Percentiles rank a stretch among this genome's conserved stretches.
Evolutionary conservation across 2,888 invertebrate species (phyloP).

Genomic region (Timandra comae): DNA sequence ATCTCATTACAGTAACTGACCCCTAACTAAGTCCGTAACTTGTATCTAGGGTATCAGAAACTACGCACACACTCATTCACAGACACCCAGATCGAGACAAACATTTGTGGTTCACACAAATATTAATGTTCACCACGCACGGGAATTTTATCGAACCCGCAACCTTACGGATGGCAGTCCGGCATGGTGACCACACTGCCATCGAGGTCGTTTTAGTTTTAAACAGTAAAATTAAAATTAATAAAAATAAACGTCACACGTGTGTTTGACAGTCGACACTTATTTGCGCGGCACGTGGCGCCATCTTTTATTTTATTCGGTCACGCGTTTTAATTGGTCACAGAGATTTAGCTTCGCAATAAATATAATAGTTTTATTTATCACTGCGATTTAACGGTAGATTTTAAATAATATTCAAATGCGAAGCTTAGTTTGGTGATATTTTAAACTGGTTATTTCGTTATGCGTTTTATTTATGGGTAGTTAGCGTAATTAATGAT

Average conservation of each 20-base stretch:
- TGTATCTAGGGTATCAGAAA: too few relatives aligned
- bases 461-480: too few relatives aligned
- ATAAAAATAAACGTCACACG: constrained; percentile 34
- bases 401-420: constrained; percentile 46
- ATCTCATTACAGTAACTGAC: too few relatives aligned
- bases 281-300: constrained; percentile 59
- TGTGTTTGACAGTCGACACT: constrained; percentile 49
- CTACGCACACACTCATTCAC: too few relatives aligned
- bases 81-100: too few relatives aligned
- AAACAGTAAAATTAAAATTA: constrained; percentile 25
- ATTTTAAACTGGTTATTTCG: constrained; percentile 21
- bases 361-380: constrained; percentile 39
- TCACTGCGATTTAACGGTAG: constrained; percentile 32
- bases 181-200: constrained; percentile 13
- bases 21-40: too few relatives aligned
- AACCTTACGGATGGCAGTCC: neutral
- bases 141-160: too few relatives aligned
- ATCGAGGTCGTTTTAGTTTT: too few relatives aligned
- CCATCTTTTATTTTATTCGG: constrained; percentile 56
- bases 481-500: too few relatives aligned
- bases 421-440: constrained; percentile 23
- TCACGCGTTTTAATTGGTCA: constrained; percentile 35
- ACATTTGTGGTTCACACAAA: too few relatives aligned
- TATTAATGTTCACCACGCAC: too few relatives aligned
- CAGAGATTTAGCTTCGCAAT: constrained; percentile 47